Percentiles rank a stretch among this genome's conserved stretches.
Conservation (phyloP, 2,797 vertebrate species). For the Sebastes vulpes region DNA sequence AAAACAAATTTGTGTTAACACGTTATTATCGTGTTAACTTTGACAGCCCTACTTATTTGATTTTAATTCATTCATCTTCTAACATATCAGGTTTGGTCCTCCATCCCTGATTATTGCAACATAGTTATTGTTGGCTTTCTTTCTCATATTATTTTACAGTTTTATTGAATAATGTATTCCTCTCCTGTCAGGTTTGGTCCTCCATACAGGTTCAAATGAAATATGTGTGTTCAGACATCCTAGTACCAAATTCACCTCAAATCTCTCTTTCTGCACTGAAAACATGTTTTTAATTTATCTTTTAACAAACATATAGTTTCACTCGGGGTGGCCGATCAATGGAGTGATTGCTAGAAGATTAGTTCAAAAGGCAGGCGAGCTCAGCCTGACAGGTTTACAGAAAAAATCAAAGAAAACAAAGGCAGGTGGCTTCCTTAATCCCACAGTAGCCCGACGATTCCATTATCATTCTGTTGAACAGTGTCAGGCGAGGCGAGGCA, state of each 20-base stretch:
- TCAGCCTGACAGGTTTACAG: conserved; percentile 9
- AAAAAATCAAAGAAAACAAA: conserved; percentile 25
- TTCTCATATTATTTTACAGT: background rate
- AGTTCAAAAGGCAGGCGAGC: background rate
- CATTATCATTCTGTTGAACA: conserved; percentile 19
- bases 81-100: background rate
- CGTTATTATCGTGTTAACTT: too few species aligned
- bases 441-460: background rate
- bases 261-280: background rate
- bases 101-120: background rate
- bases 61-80: background rate
- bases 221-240: background rate
- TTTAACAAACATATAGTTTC: background rate
- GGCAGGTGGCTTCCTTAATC: conserved; percentile 38
- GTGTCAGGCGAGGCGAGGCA: background rate
- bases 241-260: background rate
- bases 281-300: background rate
- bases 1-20: too few species aligned
- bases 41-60: background rate
- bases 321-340: background rate
- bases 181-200: background rate
- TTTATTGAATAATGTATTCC: background rate
- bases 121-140: too few species aligned
- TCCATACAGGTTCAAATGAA: background rate
- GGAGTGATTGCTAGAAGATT: conserved; percentile 6